Percentiles rank a stretch among this genome's conserved stretches.
phyloP scores from a whole-genome alignment of 2,888 invertebrate genomes.

The Cremastinae sp. region DNA sequence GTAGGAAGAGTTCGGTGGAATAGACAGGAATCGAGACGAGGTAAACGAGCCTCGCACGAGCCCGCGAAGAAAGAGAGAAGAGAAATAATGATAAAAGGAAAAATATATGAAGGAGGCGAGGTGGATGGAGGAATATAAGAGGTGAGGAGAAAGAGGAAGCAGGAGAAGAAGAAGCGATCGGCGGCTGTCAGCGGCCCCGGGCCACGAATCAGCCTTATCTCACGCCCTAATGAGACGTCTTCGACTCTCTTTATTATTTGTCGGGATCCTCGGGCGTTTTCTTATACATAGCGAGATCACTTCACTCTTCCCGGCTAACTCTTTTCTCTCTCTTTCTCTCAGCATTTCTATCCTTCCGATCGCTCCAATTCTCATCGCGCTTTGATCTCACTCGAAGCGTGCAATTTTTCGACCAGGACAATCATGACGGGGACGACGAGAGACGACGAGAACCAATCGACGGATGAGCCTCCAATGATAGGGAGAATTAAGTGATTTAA shows the following conservation, averaged over 20 bases:
- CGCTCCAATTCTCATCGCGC: slow-evolving; percentile 44
- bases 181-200: slow-evolving; percentile 60
- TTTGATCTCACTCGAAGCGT: slow-evolving; percentile 31
- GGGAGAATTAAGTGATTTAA: slow-evolving; percentile 49
- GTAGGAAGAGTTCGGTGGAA: slow-evolving; percentile 37
- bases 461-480: slow-evolving; percentile 37
- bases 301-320: slow-evolving; percentile 37
- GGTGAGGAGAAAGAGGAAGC: slow-evolving; percentile 34
- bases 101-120: slow-evolving; percentile 48
- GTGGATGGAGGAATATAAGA: slow-evolving; percentile 12
- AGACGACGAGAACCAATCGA: slow-evolving; percentile 32
- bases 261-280: slow-evolving; percentile 59
- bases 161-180: slow-evolving; percentile 65
- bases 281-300: slow-evolving; percentile 43
- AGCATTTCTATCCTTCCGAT: slow-evolving; percentile 25
- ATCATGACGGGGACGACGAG: slow-evolving; percentile 23
- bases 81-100: slow-evolving; percentile 57
- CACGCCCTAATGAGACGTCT: slow-evolving; percentile 75
- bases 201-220: slow-evolving; percentile 65
- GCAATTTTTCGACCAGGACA: slow-evolving; percentile 36
- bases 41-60: slow-evolving; percentile 49
- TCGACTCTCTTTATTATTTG: slow-evolving; percentile 72
- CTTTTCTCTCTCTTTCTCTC: slow-evolving; percentile 19
- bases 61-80: slow-evolving; percentile 35
- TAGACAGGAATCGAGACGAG: slow-evolving; percentile 41